Evolutionary conservation across 2,797 vertebrate species (phyloP).

Genomic region (Xenopus petersii): DNA sequence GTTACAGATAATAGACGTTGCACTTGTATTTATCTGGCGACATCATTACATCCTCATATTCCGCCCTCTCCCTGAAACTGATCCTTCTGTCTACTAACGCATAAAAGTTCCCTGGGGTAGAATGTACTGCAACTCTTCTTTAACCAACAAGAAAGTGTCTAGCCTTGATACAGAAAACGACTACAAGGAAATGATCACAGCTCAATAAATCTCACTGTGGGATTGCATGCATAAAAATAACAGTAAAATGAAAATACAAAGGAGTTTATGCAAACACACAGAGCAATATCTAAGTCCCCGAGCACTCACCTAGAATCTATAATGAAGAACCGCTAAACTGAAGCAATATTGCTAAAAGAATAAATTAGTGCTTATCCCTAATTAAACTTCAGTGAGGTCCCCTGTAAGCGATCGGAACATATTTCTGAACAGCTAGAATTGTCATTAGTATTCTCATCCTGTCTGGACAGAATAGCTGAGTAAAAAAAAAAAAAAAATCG

Average conservation of each 20-base stretch:
- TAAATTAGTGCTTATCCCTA: constrained; percentile 39
- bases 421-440: constrained; percentile 25
- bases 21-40: too few relatives aligned
- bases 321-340: constrained; percentile 31
- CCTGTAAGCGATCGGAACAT: constrained; percentile 29
- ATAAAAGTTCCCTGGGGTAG: too few relatives aligned
- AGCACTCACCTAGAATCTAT: constrained; percentile 12
- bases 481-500: background rate
- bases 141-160: too few relatives aligned
- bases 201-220: background rate
- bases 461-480: constrained; percentile 4
- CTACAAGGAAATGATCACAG: background rate
- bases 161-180: background rate
- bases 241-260: background rate
- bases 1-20: too few relatives aligned
- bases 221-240: background rate
- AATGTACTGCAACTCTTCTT: too few relatives aligned
- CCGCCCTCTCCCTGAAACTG: too few relatives aligned
- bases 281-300: background rate
- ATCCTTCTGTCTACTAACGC: too few relatives aligned
- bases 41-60: too few relatives aligned
- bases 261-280: background rate
- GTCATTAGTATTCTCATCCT: constrained; percentile 30
- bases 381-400: constrained; percentile 29
- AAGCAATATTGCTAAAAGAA: constrained; percentile 29